Percentiles rank a stretch among this genome's conserved stretches.
phyloP scores from a whole-genome alignment of 1,140 invertebrate genomes.

The Ceratina australensis region DNA sequence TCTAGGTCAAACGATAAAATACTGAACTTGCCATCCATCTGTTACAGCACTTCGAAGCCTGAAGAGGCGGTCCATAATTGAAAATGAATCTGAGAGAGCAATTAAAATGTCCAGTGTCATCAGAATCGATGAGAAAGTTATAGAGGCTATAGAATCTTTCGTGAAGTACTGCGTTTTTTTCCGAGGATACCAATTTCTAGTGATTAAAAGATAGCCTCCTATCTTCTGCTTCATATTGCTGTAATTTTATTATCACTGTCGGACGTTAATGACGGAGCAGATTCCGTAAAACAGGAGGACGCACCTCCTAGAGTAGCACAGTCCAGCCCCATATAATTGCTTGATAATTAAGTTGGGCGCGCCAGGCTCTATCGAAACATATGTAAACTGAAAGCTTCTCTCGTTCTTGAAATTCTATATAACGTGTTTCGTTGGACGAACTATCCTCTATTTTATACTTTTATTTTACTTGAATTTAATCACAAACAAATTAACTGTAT shows the following conservation, averaged over 20 bases:
- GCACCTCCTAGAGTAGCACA: conserved; percentile 33
- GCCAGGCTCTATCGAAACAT: conserved; percentile 47
- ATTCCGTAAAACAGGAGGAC: conserved; percentile 40
- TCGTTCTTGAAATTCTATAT: conserved; percentile 6
- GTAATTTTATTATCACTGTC: conserved; percentile 6
- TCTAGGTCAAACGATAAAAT: conserved; percentile 19
- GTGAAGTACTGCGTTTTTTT: not conserved
- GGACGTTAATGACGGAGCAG: not conserved
- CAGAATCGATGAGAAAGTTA: not conserved
- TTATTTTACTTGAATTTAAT: not conserved
- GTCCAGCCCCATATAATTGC: conserved; percentile 48
- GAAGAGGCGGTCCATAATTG: not conserved
- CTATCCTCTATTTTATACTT: no score
- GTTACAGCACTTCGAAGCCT: not conserved
- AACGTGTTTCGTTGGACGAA: no score
- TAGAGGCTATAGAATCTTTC: not conserved
- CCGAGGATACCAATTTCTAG: no score
- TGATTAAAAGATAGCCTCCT: not conserved
- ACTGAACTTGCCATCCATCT: not conserved
- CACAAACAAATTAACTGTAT: not conserved
- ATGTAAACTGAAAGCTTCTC: not conserved
- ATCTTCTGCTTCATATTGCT: not conserved
- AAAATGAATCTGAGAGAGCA: not conserved
- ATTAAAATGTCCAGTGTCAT: not conserved
- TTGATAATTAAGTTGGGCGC: conserved; percentile 59